Evolutionary conservation across 2,113 vertebrate species (phyloP), one percentile per base, ranked within the genome.

Genomic region (Phodopus roborovskii): DNA sequence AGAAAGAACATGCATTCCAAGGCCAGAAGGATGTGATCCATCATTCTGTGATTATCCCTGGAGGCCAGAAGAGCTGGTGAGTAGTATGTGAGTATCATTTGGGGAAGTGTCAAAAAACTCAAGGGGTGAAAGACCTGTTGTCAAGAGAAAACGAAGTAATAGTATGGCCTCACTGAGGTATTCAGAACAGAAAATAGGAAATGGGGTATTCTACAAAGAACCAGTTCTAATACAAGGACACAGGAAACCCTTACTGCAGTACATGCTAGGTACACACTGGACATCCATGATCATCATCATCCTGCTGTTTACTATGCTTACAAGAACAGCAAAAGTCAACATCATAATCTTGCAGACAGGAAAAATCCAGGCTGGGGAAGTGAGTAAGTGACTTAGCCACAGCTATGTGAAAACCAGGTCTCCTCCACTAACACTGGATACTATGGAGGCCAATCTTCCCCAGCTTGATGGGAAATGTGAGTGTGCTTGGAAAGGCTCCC

Each of bases 201-300:
- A 30, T 58, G 0, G 15, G 77, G 64, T 10, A 15, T 0, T 28
- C n/a, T 50, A 39, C 71, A 13, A 33, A 83, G 17, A 60, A 0
- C 2, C 33, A 62, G 9, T 58, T 86, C 60, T 83, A 4, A 48
- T n/a, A 75, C n/a, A 50, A 82, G 15, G 5, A 16, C 7, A 7
- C 8, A 56, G 0, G 3, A 50, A 79, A 73, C 58, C 39, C 45
- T 77, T 9, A 11, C 11, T 2, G 1, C 13, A 9, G 8, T 4
- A 6, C 3, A 13, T 3, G 0, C n/a, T 22, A 6, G 13, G n/a
- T 7, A 0, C 16, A 64, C 50, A 16, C 5, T 17, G 70, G 0
- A 5, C 1, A 30, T n/a, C 1, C 50, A 53, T 19, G 13, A 12
- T 26, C 62, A 77, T 15, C 50, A 77, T 15, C 50, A 36, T 7